Evolutionary conservation across 2,888 invertebrate species (phyloP).

Genomic region (Tridacna crocea): DNA sequence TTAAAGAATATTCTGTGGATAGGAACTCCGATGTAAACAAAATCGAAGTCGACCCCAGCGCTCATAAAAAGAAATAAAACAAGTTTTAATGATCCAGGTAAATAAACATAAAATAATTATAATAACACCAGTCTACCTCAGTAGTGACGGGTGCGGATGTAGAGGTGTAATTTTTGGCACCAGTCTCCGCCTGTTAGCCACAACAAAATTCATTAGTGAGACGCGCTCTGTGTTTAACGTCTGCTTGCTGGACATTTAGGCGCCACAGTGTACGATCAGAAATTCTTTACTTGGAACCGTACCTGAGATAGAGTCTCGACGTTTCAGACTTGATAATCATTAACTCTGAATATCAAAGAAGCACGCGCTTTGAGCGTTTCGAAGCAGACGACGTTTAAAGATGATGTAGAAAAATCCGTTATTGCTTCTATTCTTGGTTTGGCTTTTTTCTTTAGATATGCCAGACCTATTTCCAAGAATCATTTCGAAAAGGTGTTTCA

Average conservation of each 20-base stretch:
- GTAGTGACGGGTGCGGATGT: constrained; percentile 2
- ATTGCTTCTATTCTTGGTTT: too few species aligned
- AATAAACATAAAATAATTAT: constrained; percentile 32
- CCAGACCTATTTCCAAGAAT: too few species aligned
- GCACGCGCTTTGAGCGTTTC: too few species aligned
- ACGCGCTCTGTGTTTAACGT: constrained; percentile 42
- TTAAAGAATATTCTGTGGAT: too few species aligned
- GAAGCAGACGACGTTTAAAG: too few species aligned
- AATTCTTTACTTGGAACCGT: not conserved
- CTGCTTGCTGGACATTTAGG: constrained; percentile 41
- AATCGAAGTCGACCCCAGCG: not conserved
- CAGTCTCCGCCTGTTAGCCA: constrained; percentile 18
- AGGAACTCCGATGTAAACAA: too few species aligned
- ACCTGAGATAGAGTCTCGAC: not conserved
- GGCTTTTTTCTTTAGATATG: too few species aligned
- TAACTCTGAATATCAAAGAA: not conserved
- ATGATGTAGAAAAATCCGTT: too few species aligned
- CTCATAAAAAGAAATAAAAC: constrained; percentile 9
- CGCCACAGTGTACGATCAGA: constrained; percentile 39
- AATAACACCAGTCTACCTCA: not conserved
- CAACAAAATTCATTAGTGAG: constrained; percentile 39
- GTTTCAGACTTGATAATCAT: not conserved
- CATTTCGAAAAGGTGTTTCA: too few species aligned
- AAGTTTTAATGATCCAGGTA: constrained; percentile 12
- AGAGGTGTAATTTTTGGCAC: constrained; percentile 29